Evolutionary conservation across 2,797 vertebrate genomes (phyloP), one percentile per base, ranked within the genome.

Genomic region (Neoniphon sammara): DNA sequence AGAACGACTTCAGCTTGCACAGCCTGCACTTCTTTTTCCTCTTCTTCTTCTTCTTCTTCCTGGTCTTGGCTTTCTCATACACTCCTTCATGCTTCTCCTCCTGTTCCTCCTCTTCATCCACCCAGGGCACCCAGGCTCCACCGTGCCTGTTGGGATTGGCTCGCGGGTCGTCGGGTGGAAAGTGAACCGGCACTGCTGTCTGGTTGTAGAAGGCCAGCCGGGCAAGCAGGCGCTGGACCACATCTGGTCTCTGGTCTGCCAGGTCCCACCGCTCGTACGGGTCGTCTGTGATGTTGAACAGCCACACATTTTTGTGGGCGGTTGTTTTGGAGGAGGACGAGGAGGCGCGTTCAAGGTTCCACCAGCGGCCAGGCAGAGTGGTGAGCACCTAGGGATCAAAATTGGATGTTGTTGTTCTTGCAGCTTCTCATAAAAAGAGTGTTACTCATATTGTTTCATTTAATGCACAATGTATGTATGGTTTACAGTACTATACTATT

Each of bases 211-310:
- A 71, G 3, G 90, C 96, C 18, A 99, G 83, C 6, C 97, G 94
- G 42, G 83, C 83, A 80, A 99, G 90, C 56, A 99, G 93, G 53
- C 72, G 88, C 1, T 88, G 94, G 27, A 99, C 98, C 47, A 99
- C 91, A 0, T 97, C 97, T 0, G 97, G 96, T 34, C 94, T 89
- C 82, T 91, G 93, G 5, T 84, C 91, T 0, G 97, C 93, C 58
- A 98, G 86, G 88, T 99, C 96, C 0, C 90, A 91, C 1, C 97
- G 93, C 81, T 99, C 98, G 0, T 95, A 99, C 0, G 98, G 98
- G 89, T 99, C 98, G 0, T 91, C 95, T 0, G 95, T 98, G 93
- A 99, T 97, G 92, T 99, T 98, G 91, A 97, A 99, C 58, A 99
- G 94, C 97, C 97, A 98, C 70, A 98, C 23, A 0, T 92, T 95